Percentiles rank a stretch among this genome's conserved stretches.
Evolutionary conservation across 2,113 vertebrate genomes (phyloP).

Genomic region (Phyllostomus discolor): DNA sequence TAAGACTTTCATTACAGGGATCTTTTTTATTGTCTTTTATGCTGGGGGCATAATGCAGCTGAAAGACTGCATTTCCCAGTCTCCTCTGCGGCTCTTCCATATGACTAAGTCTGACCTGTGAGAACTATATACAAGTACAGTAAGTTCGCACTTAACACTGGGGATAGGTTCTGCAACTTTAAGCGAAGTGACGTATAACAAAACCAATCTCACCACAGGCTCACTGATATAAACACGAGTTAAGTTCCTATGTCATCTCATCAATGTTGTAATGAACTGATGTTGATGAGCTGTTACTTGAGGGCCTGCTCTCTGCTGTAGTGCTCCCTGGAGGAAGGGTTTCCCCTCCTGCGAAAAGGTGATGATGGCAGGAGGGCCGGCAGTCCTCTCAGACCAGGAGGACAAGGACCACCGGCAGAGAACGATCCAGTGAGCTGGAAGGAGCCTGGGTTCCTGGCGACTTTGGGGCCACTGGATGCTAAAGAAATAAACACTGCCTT

Average conservation of each 20-base stretch:
- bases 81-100: background rate
- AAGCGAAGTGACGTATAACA: no score
- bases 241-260: background rate
- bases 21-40: background rate
- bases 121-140: background rate
- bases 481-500: slow-evolving; percentile 6
- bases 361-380: background rate
- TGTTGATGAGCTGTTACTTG: background rate
- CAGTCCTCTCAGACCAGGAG: background rate
- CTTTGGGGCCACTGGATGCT: background rate
- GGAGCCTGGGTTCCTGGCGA: background rate
- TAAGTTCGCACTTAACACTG: no score
- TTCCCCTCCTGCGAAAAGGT: background rate
- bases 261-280: background rate
- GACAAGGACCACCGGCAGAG: background rate
- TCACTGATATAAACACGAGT: no score
- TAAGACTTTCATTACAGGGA: background rate
- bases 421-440: background rate
- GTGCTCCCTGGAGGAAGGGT: background rate
- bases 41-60: background rate
- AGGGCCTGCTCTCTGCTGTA: no score
- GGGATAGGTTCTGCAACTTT: no score
- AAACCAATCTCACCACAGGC: no score
- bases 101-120: background rate
- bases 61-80: background rate